phyloP scores from a whole-genome alignment of 2,888 invertebrate species.

The Girardia tigrina region DNA sequence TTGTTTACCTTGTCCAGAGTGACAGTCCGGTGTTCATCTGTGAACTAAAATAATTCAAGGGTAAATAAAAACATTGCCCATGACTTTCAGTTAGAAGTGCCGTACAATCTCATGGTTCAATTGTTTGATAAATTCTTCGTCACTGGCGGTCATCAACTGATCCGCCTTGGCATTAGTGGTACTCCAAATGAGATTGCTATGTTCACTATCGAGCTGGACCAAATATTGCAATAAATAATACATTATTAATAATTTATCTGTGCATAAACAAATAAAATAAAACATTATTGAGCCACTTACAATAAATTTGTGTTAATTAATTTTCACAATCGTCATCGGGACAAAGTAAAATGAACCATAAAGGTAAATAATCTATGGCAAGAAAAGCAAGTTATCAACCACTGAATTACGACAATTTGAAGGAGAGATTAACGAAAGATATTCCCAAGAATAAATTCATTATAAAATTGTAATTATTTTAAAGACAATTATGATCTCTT shows the following conservation, averaged over 20 bases:
- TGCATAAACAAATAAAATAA: background rate
- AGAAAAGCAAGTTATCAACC: too few relatives aligned
- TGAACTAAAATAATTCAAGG: background rate
- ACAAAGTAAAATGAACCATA: too few relatives aligned
- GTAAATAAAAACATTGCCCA: background rate
- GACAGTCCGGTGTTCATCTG: background rate
- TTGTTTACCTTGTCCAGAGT: background rate
- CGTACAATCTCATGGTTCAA: slow-evolving; percentile 71
- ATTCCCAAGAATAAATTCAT: too few relatives aligned
- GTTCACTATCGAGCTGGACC: slow-evolving; percentile 58
- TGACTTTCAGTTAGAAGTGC: slow-evolving; percentile 18
- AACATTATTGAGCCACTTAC: background rate
- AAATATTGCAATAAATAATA: slow-evolving; percentile 12
- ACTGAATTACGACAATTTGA: too few relatives aligned
- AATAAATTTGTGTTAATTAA: too few relatives aligned
- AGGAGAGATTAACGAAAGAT: too few relatives aligned
- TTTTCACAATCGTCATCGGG: too few relatives aligned
- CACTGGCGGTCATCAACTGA: slow-evolving; percentile 58
- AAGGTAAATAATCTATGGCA: too few relatives aligned
- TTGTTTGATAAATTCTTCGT: slow-evolving; percentile 70
- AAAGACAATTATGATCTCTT: too few relatives aligned
- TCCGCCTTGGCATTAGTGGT: slow-evolving; percentile 65
- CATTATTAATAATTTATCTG: background rate
- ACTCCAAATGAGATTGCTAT: slow-evolving; percentile 87
- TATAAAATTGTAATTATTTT: too few relatives aligned